Conservation (phyloP, 1,140 invertebrate species). For the Oreohelix idahoensis region DNA sequence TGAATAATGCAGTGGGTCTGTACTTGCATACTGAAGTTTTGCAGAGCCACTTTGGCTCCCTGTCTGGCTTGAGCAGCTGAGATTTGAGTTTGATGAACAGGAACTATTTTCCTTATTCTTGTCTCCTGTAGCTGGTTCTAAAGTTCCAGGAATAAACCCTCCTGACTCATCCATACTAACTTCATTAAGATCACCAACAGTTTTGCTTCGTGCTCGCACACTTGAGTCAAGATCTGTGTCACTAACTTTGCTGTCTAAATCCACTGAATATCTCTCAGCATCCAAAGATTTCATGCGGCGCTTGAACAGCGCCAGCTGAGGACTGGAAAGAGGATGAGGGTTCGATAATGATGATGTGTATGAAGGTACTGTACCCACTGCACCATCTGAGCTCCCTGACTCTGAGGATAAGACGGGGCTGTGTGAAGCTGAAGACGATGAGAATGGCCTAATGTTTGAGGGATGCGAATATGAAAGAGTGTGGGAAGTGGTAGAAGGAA, state of each 20-base stretch:
- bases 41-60: conserved; percentile 78
- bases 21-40: conserved; percentile 92
- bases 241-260: conserved; percentile 79
- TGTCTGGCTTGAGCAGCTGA: conserved; percentile 76
- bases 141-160: conserved; percentile 76
- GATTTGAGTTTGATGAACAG: conserved; percentile 83
- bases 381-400: background rate
- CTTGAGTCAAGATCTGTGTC: conserved; percentile 79
- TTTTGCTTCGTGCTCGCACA: conserved; percentile 90
- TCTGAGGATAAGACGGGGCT: background rate
- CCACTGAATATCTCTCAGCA: conserved; percentile 89
- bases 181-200: conserved; percentile 82
- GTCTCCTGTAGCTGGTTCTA: conserved; percentile 69
- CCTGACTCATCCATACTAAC: conserved; percentile 88
- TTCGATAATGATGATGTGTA: background rate
- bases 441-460: background rate
- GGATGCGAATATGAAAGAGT: background rate
- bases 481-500: conserved; percentile 26
- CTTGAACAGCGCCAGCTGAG: conserved; percentile 79
- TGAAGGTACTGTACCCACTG: background rate
- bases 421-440: background rate
- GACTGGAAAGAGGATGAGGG: conserved; percentile 37
- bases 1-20: conserved; percentile 90
- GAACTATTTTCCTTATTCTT: conserved; percentile 68
- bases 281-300: conserved; percentile 62